Conservation (phyloP, 2,113 vertebrate genomes). For the Seriola rivoliana region DNA sequence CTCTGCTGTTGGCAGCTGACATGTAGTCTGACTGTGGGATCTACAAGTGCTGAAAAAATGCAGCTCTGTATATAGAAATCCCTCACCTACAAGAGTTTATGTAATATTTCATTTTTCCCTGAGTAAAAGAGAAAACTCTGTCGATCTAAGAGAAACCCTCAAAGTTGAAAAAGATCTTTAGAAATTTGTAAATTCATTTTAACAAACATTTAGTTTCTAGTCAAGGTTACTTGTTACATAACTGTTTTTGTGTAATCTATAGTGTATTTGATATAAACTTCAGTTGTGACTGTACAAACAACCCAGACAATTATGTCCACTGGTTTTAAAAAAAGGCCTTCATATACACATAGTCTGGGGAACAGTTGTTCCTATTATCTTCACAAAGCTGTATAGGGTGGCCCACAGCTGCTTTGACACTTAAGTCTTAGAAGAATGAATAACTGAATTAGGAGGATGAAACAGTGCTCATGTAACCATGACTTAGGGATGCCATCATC, state of each 20-base stretch:
- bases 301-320: not conserved
- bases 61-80: constrained; percentile 27
- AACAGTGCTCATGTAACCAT: constrained; percentile 1
- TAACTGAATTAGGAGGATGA: constrained; percentile 21
- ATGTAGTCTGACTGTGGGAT: constrained; percentile 26
- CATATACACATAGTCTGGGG: too few species aligned
- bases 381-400: constrained; percentile 23
- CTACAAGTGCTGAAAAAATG: constrained; percentile 6
- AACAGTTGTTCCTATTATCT: not conserved
- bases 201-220: constrained; percentile 2
- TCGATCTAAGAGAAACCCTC: constrained; percentile 5
- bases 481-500: constrained; percentile 20
- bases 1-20: constrained; percentile 52
- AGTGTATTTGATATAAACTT: not conserved
- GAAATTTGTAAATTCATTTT: not conserved
- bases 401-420: constrained; percentile 48
- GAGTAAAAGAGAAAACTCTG: constrained; percentile 14
- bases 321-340: not conserved
- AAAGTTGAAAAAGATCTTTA: not conserved
- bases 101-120: constrained; percentile 19
- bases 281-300: not conserved
- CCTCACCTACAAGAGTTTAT: constrained; percentile 24
- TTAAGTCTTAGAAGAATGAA: constrained; percentile 18
- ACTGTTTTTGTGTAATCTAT: not conserved
- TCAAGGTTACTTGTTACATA: not conserved